Percentiles rank a stretch among this genome's conserved stretches.
Evolutionary conservation across 1,140 invertebrate species (phyloP).

Genomic region (Cydia fagiglandana): DNA sequence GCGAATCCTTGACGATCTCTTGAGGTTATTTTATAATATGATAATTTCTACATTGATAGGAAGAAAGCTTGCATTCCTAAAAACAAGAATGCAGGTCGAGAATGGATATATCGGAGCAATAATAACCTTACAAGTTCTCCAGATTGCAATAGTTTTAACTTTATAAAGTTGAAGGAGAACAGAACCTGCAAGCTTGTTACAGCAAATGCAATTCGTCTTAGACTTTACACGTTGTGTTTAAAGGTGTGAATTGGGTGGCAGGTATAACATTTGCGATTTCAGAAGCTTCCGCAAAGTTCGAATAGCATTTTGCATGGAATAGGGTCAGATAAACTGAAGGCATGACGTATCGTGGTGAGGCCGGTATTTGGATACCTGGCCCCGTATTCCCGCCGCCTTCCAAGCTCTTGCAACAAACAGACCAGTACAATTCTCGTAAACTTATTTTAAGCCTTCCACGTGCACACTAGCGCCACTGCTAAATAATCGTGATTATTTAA

Average conservation of each 20-base stretch:
- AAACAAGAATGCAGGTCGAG: not conserved
- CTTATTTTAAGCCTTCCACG: too few species aligned
- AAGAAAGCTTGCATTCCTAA: not conserved
- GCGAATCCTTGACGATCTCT: not conserved
- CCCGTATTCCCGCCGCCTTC: not conserved
- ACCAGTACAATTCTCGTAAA: not conserved
- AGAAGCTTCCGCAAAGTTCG: conserved; percentile 5
- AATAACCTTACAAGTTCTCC: conserved; percentile 1
- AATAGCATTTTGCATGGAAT: conserved; percentile 25
- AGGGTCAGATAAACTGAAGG: conserved; percentile 20
- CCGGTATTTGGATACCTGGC: conserved; percentile 12
- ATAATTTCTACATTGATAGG: not conserved
- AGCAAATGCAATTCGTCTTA: not conserved
- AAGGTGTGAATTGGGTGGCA: conserved; percentile 3
- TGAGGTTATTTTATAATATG: too few species aligned
- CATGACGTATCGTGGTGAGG: conserved; percentile 21
- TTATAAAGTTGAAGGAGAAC: not conserved
- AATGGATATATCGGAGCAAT: not conserved
- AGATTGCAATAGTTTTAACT: conserved; percentile 17
- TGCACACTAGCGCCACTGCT: too few species aligned
- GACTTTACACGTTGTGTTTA: not conserved
- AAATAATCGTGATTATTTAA: too few species aligned
- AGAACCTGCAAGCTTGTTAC: not conserved
- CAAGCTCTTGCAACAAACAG: not conserved
- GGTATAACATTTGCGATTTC: not conserved